Evolutionary conservation across 2,113 vertebrate species (phyloP), one percentile per base, ranked within the genome.

Genomic region (Lagopus leucura): DNA sequence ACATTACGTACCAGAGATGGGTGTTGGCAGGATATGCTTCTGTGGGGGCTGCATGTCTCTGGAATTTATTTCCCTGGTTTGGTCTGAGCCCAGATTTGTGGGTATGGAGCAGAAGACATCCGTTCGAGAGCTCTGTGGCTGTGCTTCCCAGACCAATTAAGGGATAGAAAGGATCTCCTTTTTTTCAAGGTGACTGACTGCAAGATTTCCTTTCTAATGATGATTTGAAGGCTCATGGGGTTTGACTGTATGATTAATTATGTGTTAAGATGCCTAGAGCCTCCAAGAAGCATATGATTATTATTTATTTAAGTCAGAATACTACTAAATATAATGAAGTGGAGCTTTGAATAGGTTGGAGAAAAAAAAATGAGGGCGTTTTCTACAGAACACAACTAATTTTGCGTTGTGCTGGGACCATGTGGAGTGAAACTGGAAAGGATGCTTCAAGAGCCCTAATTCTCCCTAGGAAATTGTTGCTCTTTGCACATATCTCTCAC

Each of bases 231-330:
- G 54, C 95, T 91, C 92, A 15, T 87, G 95, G 74, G 91, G 63
- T 86, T 96, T 92, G 82, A 65, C 88, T 89, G 71, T 93, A 28
- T 89, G 89, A 94, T 96, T 96, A 94, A 96, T 96, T 96, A 93
- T 72, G 6, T 2, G 11, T 90, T 89, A 77, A 81, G 93, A 86
- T 92, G 88, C 91, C 50, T 94, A 61, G 45, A 88, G 88, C 82
- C 87, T 94, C 73, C 65, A 83, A 93, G 82, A 91, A 78, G 75
- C 24, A 8, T 61, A 34, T 1, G 5, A 78, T 95, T 94, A 90
- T 96, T 96, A 92, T 96, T 95, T 95, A 92, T 93, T 96, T 81
- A 96, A 92, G 91, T 83, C 80, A 92, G 57, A 93, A 90, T 93
- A 75, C 40, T 47, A 84, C 86, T 96, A 94, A 95, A 88, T 90